Base-by-base conservation (phyloP, 2,113 vertebrate species). In the Lota lota region DNA sequence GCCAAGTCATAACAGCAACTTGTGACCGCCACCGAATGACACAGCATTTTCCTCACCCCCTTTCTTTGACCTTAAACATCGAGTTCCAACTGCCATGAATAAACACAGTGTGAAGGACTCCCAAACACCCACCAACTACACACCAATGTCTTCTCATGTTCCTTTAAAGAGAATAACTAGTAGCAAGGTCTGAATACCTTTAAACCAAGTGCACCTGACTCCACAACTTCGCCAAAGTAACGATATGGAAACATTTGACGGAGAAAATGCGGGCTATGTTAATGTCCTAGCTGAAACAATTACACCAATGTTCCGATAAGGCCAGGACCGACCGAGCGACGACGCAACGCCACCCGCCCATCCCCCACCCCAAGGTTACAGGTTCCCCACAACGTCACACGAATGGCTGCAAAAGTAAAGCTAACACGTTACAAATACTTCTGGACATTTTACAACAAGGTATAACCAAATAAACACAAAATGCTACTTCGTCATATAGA, bases 331-430 rank as follows among this genome's bases (percentile, higher is more conserved):
- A 63, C 22, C 53, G 66, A 24, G 79, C 69, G 78, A 68, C 70
- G 77, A 53, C 80, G 76, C 89, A 88, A 80, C 73, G 81, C 79
- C 84, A 87, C 74, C 75, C 63, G 51, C 91, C 92, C 91, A 89
- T 89, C 92, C 89, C 91, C 92, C 91, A 91, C 73, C 66, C 82
- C 90, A 91, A 92, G 88, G 90, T 90, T 91, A 90, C 84, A 86
- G 63, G 81, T 67, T 67, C 69, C 66, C 72, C 18, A 73, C 87
- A 90, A 89, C 88, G 87, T 89, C 90, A 92, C 80, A 71, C 61
- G 72, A 83, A 80, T 54, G 67, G 58, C 70, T 19, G 18, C 16
- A 14, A 15, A 61, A 62, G 16, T 28, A 28, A 33, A 28, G 17
- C 2, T 33, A 62, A 53, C 47, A 0, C 7, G 19, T 0, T 0